A percentile compares a stretch with the other conserved stretches of the same genome.
phyloP scores from a whole-genome alignment of 2,797 vertebrate species.

The Mallotus villosus region DNA sequence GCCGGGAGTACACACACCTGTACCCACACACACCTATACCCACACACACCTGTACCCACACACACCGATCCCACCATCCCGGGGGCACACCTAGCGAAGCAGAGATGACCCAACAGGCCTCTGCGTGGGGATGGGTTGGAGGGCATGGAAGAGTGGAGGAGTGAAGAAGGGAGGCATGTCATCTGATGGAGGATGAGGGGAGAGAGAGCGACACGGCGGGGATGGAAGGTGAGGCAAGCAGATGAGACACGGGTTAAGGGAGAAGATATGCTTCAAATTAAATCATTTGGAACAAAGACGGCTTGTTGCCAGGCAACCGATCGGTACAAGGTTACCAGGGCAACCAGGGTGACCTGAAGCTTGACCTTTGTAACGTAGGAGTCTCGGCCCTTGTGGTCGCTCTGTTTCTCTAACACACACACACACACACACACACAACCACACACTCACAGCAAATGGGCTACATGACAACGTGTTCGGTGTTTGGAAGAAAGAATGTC shows the following conservation, averaged over 20 bases:
- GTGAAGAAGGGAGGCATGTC: neutral
- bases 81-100: conserved; percentile 39
- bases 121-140: conserved; percentile 25
- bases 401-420: conserved; percentile 21
- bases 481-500: too few relatives aligned
- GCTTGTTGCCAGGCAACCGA: conserved; percentile 77
- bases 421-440: conserved; percentile 17
- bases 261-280: conserved; percentile 74
- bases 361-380: conserved; percentile 72
- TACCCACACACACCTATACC: conserved; percentile 37
- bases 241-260: conserved; percentile 49
- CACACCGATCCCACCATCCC: conserved; percentile 44
- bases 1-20: conserved; percentile 13
- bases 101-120: conserved; percentile 32
- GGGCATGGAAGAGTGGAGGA: conserved; percentile 22
- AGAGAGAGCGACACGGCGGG: conserved; percentile 25
- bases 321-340: conserved; percentile 66
- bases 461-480: too few relatives aligned
- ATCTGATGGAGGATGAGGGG: conserved; percentile 16
- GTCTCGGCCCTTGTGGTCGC: conserved; percentile 32
- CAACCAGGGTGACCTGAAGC: conserved; percentile 74
- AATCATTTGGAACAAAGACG: conserved; percentile 78
- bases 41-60: conserved; percentile 38
- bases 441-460: conserved; percentile 2
- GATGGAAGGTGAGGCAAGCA: conserved; percentile 32